Conservation (phyloP, 2,888 invertebrate genomes). For the Bembecia ichneumoniformis region DNA sequence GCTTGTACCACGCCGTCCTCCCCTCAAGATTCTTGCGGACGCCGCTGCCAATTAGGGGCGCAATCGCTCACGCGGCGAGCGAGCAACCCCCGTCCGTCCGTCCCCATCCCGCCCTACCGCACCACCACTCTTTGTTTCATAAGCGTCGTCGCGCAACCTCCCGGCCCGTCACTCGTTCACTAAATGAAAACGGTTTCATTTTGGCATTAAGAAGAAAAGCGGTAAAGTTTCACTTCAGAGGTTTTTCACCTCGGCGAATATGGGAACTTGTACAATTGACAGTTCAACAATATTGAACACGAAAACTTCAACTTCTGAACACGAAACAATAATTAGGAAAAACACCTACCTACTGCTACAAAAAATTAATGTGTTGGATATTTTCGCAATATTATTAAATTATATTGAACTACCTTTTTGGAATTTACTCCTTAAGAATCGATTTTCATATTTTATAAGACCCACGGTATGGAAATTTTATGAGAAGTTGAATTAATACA, state of each 20-base stretch:
- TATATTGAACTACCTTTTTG: no score
- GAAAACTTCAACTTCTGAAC: no score
- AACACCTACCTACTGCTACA: no score
- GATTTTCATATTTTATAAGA: no score
- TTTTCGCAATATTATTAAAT: no score
- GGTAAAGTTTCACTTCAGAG: conserved; percentile 48
- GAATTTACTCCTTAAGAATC: no score
- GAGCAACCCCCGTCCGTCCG: conserved; percentile 22
- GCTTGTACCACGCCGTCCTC: conserved; percentile 61
- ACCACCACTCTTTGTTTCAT: conserved; percentile 49
- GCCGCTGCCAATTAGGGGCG: conserved; percentile 72
- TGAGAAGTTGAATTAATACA: no score
- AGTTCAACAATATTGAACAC: no score
- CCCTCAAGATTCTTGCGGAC: conserved; percentile 73
- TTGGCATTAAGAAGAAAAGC: conserved; percentile 47
- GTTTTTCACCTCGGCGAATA: conserved; percentile 34
- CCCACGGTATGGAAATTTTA: no score
- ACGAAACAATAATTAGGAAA: no score
- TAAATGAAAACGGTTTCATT: conserved; percentile 68
- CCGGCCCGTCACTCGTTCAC: conserved; percentile 48
- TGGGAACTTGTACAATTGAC: neutral
- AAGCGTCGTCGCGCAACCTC: conserved; percentile 31
- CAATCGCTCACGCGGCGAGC: conserved; percentile 70
- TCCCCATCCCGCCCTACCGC: conserved; percentile 15
- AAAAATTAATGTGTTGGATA: no score